Conservation (phyloP, 1,140 invertebrate genomes). For the Pteromalus puparum region DNA sequence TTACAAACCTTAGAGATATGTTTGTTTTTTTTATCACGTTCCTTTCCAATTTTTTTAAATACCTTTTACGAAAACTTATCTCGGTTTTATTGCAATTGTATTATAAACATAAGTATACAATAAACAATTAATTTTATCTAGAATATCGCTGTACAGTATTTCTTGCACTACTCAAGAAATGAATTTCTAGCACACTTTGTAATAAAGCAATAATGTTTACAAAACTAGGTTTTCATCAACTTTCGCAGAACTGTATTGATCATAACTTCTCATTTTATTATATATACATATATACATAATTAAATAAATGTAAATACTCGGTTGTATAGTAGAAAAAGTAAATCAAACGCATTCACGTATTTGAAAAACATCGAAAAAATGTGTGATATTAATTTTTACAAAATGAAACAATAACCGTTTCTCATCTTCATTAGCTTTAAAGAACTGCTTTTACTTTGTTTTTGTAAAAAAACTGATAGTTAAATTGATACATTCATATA, state of each 20-base stretch:
- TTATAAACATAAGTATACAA: background rate
- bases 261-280: slow-evolving; percentile 33
- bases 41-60: background rate
- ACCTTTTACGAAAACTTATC: background rate
- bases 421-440: slow-evolving; percentile 21
- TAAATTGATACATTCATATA: background rate
- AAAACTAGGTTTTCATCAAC: slow-evolving; percentile 43
- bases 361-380: slow-evolving; percentile 50
- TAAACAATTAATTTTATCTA: background rate
- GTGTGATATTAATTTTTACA: slow-evolving; percentile 52
- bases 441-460: slow-evolving; percentile 24
- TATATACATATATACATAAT: slow-evolving; percentile 37
- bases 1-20: background rate
- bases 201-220: slow-evolving; percentile 51
- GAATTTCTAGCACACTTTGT: slow-evolving; percentile 51
- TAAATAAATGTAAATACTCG: slow-evolving; percentile 53
- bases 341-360: slow-evolving; percentile 43
- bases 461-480: slow-evolving; percentile 9
- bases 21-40: background rate
- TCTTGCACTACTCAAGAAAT: slow-evolving; percentile 35
- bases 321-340: slow-evolving; percentile 51
- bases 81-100: background rate
- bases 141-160: slow-evolving; percentile 51
- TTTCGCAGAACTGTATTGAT: slow-evolving; percentile 44
- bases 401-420: slow-evolving; percentile 19